These are phyloP conservation scores for Drosophila erecta DNA, from an alignment of 1,140 invertebrate genomes.

Conservation along the genomic window DNA sequence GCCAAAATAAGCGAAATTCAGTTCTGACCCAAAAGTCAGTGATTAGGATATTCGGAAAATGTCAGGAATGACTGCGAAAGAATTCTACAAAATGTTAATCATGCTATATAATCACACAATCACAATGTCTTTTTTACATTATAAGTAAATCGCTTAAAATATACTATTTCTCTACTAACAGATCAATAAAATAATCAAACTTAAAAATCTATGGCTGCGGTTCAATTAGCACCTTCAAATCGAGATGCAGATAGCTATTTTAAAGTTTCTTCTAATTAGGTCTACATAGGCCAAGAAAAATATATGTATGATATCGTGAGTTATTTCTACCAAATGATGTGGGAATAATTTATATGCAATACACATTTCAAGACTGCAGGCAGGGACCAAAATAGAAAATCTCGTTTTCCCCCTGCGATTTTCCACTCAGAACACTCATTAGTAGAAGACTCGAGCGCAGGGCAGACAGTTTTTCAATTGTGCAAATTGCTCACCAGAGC, in stretches of 20 bases:
- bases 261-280: constrained; percentile 14
- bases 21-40: constrained; percentile 50
- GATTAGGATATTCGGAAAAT: constrained; percentile 5
- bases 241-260: background rate
- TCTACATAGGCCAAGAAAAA: background rate
- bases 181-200: no score
- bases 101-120: no score
- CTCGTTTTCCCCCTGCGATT: constrained; percentile 13
- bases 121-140: no score
- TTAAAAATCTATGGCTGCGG: background rate
- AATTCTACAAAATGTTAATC: no score
- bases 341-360: constrained; percentile 36
- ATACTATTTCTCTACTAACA: no score
- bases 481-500: constrained; percentile 50
- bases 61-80: constrained; percentile 3
- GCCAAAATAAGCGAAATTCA: constrained; percentile 17
- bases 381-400: constrained; percentile 31
- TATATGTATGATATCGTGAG: constrained; percentile 13
- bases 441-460: constrained; percentile 30
- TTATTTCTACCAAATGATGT: constrained; percentile 20
- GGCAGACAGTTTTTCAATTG: constrained; percentile 54
- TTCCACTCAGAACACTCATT: constrained; percentile 33
- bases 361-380: constrained; percentile 15
- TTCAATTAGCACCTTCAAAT: no score
- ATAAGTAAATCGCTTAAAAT: no score